Conservation (phyloP, 2,888 invertebrate genomes). For the Boloria selene region DNA sequence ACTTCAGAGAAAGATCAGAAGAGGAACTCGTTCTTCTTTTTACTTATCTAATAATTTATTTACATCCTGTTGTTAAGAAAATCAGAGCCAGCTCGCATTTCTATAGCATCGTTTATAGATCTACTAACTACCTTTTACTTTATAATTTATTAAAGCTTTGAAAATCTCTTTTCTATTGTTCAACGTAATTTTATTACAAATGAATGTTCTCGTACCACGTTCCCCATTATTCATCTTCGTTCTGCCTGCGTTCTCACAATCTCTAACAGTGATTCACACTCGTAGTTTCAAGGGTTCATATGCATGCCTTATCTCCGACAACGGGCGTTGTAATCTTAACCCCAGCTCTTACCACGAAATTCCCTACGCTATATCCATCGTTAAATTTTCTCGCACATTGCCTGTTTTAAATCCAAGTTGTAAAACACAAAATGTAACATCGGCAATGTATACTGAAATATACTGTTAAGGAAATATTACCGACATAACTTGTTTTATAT, state of each 20-base stretch:
- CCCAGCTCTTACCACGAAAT: slow-evolving; percentile 21
- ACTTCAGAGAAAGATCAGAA: too few species aligned
- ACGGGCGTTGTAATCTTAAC: slow-evolving; percentile 33
- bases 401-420: slow-evolving; percentile 34
- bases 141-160: too few species aligned
- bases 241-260: background rate
- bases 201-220: background rate
- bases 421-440: slow-evolving; percentile 31
- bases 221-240: slow-evolving; percentile 9
- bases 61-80: too few species aligned
- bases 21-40: too few species aligned
- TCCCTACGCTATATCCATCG: slow-evolving; percentile 14
- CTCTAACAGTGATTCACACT: slow-evolving; percentile 16
- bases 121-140: too few species aligned
- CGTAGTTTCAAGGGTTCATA: slow-evolving; percentile 34
- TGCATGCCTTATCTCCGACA: slow-evolving; percentile 40
- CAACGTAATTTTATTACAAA: background rate
- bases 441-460: slow-evolving; percentile 36
- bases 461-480: slow-evolving; percentile 24
- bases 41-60: too few species aligned
- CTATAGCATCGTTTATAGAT: too few species aligned
- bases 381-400: slow-evolving; percentile 29
- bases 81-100: too few species aligned
- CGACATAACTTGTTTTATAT: slow-evolving; percentile 5
- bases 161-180: background rate